Base-by-base conservation (phyloP, 2,113 vertebrate species). In the Gavia stellata region DNA sequence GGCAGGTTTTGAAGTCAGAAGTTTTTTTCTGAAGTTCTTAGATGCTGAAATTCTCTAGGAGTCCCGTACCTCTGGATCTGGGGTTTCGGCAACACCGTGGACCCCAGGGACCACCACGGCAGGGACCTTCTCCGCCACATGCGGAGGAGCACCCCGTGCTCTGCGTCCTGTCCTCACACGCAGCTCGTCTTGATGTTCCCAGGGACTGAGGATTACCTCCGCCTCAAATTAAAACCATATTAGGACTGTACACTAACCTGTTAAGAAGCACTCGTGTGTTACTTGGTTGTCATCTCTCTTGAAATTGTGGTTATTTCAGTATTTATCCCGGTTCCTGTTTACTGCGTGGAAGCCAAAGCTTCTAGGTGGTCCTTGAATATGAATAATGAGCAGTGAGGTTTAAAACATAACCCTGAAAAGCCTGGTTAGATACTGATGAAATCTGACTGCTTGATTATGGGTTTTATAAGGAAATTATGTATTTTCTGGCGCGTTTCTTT, bases 161-260 rank as follows among this genome's bases (percentile, higher is more conserved):
- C 62, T 56, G 40, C 1, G 1, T 59, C 58, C 40, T 61, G 45
- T 44, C 0, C 2, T 58, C 0, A 0, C 12, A 34, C 0, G 0
- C 4, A 3, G 21, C 34, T 52, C 14, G 20, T 33, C 40, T 12
- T 18, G 59, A 13, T 12, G 4, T 67, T 80, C 28, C 53, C 3
- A 12, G 53, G 26, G 18, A 28, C n/a, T 2, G 26, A 67, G n/a
- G n/a, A 17, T 59, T 56, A 13, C 20, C 8, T 50, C 38, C 25
- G 33, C 24, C n/a, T 90, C 44, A 20, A 42, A 62, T 15, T 31
- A n/a, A 73, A 75, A n/a, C 21, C 8, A 1, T 31, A 13, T 33
- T n/a, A 15, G 14, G 14, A 45, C 14, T 17, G 5, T 16, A 56
- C 13, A 4, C 19, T 17, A 17, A 18, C 6, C 36, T 14, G 42